A percentile compares a stretch with the other conserved stretches of the same genome.
phyloP scores from a whole-genome alignment of 2,113 vertebrate species.

The Oreochromis spilurus region DNA sequence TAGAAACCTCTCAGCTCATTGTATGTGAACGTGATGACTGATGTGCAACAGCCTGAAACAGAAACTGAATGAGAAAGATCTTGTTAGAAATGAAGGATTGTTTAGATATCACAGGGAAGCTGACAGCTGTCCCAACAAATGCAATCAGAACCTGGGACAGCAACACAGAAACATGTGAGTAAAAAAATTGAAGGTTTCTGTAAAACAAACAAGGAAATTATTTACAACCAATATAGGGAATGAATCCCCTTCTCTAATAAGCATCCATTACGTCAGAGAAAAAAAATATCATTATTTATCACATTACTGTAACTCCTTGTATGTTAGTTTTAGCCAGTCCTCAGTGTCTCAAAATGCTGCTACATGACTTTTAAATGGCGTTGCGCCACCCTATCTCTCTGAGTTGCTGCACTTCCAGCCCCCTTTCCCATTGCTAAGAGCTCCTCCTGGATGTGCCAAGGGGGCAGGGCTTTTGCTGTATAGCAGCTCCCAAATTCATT shows the following conservation, averaged over 20 bases:
- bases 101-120: not conserved
- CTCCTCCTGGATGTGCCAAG: not conserved
- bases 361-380: rapidly evolving
- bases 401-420: not conserved
- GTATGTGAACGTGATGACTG: not conserved
- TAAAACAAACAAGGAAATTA: not conserved
- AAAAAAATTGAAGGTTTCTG: not conserved
- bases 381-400: not conserved
- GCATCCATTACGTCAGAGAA: not conserved
- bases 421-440: not conserved
- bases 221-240: not conserved
- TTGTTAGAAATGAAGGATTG: not conserved
- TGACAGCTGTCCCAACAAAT: not conserved
- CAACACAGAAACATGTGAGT: not conserved
- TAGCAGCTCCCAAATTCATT: not conserved
- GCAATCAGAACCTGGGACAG: not conserved
- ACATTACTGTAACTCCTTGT: not conserved
- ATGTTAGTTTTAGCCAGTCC: not conserved
- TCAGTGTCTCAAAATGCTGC: not conserved
- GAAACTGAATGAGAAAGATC: not conserved
- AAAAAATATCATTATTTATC: rapidly evolving
- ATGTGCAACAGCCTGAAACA: not conserved
- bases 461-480: not conserved
- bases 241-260: not conserved
- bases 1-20: not conserved